A percentile compares a stretch with the other conserved stretches of the same genome.
These are phyloP conservation scores for Carcinoscorpius rotundicauda DNA, from an alignment of 1,140 invertebrate species.

Conservation along the genomic window DNA sequence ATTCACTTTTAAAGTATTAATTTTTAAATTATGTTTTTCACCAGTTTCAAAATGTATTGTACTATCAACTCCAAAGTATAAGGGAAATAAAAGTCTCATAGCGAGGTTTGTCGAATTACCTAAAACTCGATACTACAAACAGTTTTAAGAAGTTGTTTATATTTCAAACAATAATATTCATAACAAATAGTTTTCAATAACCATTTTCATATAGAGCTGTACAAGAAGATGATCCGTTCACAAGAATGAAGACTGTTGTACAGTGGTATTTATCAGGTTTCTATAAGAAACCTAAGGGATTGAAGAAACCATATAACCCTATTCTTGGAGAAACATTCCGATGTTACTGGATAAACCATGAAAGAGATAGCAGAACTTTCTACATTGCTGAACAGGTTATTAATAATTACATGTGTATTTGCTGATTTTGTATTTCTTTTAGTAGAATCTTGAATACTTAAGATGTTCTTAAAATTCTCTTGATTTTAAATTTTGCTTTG, in stretches of 20 bases:
- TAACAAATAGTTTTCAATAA: background rate
- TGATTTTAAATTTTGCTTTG: background rate
- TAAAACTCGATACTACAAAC: background rate
- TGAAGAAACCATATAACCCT: constrained; percentile 95
- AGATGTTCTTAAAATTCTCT: too few species aligned
- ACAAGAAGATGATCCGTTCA: constrained; percentile 70
- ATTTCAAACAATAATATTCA: too few species aligned
- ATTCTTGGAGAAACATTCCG: constrained; percentile 83
- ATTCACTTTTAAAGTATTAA: too few species aligned
- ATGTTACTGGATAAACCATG: constrained; percentile 73
- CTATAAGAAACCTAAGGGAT: constrained; percentile 75
- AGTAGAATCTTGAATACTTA: too few species aligned
- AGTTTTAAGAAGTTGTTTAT: background rate
- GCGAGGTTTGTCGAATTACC: too few species aligned
- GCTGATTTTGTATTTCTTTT: background rate
- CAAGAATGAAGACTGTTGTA: constrained; percentile 74
- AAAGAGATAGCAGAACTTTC: constrained; percentile 70
- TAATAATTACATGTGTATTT: background rate
- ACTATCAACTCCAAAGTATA: too few species aligned
- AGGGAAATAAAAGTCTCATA: too few species aligned
- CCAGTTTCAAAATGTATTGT: too few species aligned
- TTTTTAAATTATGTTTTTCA: too few species aligned
- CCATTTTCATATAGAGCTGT: constrained; percentile 52
- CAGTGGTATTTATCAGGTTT: constrained; percentile 78
- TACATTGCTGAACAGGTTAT: constrained; percentile 82